A percentile compares a stretch with the other conserved stretches of the same genome.
Evolutionary conservation across 2,888 invertebrate genomes (phyloP).

Genomic region (Gymnoscelis rufifasciata): DNA sequence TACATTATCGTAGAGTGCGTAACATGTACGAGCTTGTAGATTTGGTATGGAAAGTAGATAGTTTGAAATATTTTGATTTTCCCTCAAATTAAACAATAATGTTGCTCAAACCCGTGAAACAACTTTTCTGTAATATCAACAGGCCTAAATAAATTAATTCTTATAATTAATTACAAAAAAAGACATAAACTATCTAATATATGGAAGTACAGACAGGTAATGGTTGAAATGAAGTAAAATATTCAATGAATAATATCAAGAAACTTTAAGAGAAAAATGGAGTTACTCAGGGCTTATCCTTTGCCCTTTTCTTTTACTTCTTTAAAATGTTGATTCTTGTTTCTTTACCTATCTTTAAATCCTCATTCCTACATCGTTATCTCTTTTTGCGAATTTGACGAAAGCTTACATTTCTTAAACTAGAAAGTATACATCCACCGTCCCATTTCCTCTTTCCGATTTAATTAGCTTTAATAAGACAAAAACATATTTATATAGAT

Average conservation of each 20-base stretch:
- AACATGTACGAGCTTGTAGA: conserved; percentile 70
- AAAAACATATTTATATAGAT: conserved; percentile 75
- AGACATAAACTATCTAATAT: too few relatives aligned
- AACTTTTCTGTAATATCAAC: conserved; percentile 1
- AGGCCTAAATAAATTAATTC: conserved; percentile 10
- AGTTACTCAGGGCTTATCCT: conserved; percentile 29
- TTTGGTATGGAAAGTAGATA: conserved; percentile 51
- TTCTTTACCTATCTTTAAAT: conserved; percentile 24
- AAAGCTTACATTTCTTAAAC: conserved; percentile 64
- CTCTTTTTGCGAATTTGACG: conserved; percentile 41
- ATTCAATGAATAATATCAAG: too few relatives aligned
- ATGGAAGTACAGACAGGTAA: not conserved
- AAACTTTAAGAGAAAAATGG: not conserved
- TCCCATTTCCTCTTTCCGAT: conserved; percentile 75
- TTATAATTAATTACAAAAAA: not conserved
- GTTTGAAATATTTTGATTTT: conserved; percentile 19
- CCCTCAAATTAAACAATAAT: conserved; percentile 17
- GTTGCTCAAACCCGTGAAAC: conserved; percentile 25
- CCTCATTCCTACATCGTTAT: conserved; percentile 43
- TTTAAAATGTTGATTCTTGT: conserved; percentile 18
- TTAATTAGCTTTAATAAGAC: conserved; percentile 69
- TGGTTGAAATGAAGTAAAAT: not conserved
- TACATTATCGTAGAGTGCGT: conserved; percentile 61
- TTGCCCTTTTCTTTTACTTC: conserved; percentile 27
- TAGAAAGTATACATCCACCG: conserved; percentile 71